A percentile compares a stretch with the other conserved stretches of the same genome.
These are phyloP conservation scores for Sigmodon hispidus DNA, from an alignment of 2,113 vertebrate genomes.

Conservation along the genomic window DNA sequence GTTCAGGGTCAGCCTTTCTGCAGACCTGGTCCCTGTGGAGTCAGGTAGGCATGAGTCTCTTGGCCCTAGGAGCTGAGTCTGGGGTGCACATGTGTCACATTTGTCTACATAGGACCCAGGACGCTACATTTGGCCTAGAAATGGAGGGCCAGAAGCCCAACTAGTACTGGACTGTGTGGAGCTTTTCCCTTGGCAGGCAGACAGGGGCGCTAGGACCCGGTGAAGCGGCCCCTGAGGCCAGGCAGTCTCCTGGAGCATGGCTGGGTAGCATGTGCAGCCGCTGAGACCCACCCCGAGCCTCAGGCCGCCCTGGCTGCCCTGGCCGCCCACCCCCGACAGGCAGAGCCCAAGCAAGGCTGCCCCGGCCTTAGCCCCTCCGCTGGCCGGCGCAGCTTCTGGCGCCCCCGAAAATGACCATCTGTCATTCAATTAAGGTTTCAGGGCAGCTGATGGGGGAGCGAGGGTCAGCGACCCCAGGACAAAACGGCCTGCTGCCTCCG, in stretches of 20 bases:
- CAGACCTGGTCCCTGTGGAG: fast-evolving
- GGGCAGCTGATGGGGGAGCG: slow-evolving; percentile 89
- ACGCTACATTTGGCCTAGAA: not conserved
- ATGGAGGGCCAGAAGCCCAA: not conserved
- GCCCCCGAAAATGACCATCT: slow-evolving; percentile 89
- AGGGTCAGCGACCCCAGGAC: slow-evolving; percentile 88
- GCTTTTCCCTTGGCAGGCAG: no score
- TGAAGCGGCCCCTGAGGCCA: not conserved
- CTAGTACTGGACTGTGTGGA: not conserved
- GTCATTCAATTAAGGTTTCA: slow-evolving; percentile 90
- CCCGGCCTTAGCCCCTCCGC: slow-evolving; percentile 54
- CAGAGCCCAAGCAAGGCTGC: not conserved
- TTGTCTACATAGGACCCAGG: not conserved
- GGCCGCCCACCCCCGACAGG: not conserved
- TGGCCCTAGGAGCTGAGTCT: not conserved
- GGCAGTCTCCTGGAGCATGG: not conserved
- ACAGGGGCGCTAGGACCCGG: not conserved
- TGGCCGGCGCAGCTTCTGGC: slow-evolving; percentile 79
- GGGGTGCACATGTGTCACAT: not conserved
- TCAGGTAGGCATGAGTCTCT: not conserved
- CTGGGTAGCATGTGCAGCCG: not conserved
- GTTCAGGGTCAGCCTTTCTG: not conserved
- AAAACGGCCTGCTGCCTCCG: slow-evolving; percentile 88
- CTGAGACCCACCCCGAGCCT: not conserved
- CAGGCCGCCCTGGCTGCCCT: not conserved